phyloP scores from a whole-genome alignment of 2,113 vertebrate species.

The Callocephalon fimbriatum region DNA sequence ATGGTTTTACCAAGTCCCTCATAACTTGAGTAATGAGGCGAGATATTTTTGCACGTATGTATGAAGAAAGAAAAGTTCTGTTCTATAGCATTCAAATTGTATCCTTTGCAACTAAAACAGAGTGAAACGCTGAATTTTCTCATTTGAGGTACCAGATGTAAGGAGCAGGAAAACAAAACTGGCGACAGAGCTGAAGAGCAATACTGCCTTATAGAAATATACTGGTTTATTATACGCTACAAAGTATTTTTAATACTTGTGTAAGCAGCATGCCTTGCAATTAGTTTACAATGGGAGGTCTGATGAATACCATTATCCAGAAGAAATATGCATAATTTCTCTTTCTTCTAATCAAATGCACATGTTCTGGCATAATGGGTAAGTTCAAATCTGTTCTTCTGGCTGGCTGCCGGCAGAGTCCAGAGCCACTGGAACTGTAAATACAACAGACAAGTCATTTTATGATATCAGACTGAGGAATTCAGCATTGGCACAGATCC shows the following conservation, averaged over 20 bases:
- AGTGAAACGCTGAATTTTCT: not conserved
- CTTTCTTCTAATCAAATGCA: conserved; percentile 71
- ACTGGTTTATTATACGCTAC: not conserved
- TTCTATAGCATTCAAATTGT: not conserved
- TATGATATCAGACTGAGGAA: conserved; percentile 76
- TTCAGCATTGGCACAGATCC: conserved; percentile 76
- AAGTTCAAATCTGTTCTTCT: conserved; percentile 72
- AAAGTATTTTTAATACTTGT: conserved; percentile 41
- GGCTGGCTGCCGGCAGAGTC: conserved; percentile 66
- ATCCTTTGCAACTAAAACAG: not conserved
- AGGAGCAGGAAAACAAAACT: not conserved
- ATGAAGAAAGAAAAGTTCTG: not conserved
- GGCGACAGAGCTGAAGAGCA: not conserved
- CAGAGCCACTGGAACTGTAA: conserved; percentile 76
- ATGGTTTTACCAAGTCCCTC: not conserved
- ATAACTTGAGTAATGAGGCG: not conserved
- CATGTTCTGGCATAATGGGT: conserved; percentile 65
- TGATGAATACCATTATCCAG: conserved; percentile 46
- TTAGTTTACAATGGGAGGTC: conserved; percentile 52
- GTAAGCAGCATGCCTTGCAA: conserved; percentile 28
- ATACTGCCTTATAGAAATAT: not conserved
- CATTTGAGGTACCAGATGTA: not conserved
- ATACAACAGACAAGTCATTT: conserved; percentile 77
- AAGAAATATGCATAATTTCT: conserved; percentile 59
- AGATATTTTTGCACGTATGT: not conserved